phyloP scores from a whole-genome alignment of 2,113 vertebrate species.

The Chionomys nivalis region DNA sequence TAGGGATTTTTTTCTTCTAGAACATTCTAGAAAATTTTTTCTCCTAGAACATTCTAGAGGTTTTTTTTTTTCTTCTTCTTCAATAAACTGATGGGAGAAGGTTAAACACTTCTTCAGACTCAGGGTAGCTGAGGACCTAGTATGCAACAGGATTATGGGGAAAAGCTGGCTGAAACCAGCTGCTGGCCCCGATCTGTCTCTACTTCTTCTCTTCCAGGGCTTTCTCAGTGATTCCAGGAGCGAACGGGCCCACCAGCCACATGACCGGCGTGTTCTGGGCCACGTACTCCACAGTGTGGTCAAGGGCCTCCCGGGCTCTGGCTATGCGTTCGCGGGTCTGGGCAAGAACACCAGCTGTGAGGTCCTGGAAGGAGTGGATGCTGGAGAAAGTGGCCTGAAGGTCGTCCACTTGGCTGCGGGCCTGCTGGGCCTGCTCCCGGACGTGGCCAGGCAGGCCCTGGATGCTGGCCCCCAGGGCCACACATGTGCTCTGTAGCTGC shows the following conservation, averaged over 20 bases:
- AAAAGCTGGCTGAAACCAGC: not conserved
- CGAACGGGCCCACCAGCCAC: slow-evolving; percentile 88
- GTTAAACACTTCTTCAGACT: not conserved
- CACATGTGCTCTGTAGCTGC: slow-evolving; percentile 88
- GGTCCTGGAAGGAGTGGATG: slow-evolving; percentile 85
- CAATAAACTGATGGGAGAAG: not conserved
- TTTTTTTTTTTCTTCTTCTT: too few relatives aligned
- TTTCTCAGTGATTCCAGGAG: slow-evolving; percentile 67
- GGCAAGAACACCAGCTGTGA: slow-evolving; percentile 88
- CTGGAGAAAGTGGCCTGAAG: slow-evolving; percentile 89
- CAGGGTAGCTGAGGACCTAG: rapidly evolving
- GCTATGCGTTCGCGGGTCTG: slow-evolving; percentile 84
- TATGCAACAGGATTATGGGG: too few relatives aligned
- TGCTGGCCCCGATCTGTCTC: not conserved
- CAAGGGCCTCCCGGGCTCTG: slow-evolving; percentile 89
- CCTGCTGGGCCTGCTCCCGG: slow-evolving; percentile 88
- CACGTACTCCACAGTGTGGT: slow-evolving; percentile 88
- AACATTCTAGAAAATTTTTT: not conserved
- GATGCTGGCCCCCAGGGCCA: slow-evolving; percentile 87
- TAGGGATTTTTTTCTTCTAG: not conserved
- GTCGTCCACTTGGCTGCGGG: slow-evolving; percentile 85
- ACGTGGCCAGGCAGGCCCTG: slow-evolving; percentile 92
- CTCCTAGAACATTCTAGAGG: not conserved
- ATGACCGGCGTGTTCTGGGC: slow-evolving; percentile 88
- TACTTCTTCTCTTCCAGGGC: not conserved